A percentile compares a stretch with the other conserved stretches of the same genome.
These are phyloP conservation scores for Gavia stellata DNA, from an alignment of 2,113 vertebrate genomes.

Conservation along the genomic window DNA sequence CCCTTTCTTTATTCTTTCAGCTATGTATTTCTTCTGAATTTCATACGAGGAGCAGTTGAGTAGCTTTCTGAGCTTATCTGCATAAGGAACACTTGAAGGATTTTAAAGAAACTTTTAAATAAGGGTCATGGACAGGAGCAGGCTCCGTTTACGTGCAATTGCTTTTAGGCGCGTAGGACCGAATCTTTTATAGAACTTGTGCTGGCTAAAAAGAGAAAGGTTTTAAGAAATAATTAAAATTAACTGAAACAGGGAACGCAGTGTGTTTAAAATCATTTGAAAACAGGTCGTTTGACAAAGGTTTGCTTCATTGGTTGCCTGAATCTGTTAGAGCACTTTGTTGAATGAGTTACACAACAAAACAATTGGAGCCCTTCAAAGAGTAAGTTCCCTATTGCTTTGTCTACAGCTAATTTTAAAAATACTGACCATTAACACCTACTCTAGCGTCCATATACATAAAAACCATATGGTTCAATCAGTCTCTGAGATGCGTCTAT, in stretches of 20 bases:
- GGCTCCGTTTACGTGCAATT: background rate
- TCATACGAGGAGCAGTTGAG: background rate
- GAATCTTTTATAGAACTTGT: background rate
- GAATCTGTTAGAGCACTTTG: background rate
- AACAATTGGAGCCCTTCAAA: background rate
- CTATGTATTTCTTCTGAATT: background rate
- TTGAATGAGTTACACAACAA: background rate
- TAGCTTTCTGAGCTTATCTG: background rate
- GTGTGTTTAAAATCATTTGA: background rate
- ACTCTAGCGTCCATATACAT: background rate
- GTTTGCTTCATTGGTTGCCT: background rate
- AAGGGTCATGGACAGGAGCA: background rate
- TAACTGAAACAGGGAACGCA: background rate
- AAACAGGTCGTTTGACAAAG: background rate
- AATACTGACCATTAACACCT: background rate
- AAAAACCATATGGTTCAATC: background rate
- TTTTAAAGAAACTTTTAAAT: background rate
- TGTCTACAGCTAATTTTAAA: background rate
- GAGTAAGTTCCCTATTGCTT: background rate
- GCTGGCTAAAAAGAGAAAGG: background rate
- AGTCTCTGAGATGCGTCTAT: background rate
- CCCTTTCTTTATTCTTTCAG: background rate
- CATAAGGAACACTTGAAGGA: background rate
- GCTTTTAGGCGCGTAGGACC: background rate
- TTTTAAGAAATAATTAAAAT: background rate